These are phyloP conservation scores for Phataginus tetradactyla DNA, from an alignment of 2,797 vertebrate species.

Conservation along the genomic window DNA sequence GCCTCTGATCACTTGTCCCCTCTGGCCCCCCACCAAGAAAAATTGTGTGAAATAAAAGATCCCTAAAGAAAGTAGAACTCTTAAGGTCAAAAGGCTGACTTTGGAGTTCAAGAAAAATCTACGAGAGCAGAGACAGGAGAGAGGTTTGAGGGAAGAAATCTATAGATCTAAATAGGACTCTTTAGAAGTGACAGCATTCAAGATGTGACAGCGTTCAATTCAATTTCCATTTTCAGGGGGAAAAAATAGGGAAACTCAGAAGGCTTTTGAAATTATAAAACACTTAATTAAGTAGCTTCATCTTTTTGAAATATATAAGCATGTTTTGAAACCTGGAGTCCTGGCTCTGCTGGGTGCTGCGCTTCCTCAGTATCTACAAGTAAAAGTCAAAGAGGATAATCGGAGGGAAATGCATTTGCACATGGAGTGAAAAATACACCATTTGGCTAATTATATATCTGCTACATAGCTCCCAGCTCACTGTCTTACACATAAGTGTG, in stretches of 20 bases:
- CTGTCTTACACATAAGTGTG: constrained; percentile 22
- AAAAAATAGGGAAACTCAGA: not conserved
- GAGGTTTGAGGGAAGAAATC: not conserved
- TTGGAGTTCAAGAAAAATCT: not conserved
- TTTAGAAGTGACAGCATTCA: not conserved
- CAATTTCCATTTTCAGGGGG: not conserved
- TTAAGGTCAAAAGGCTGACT: not conserved
- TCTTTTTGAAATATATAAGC: not conserved
- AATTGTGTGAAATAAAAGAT: not conserved
- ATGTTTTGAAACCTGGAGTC: not conserved
- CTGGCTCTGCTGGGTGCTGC: not conserved
- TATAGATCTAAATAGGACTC: not conserved
- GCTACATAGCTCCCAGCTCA: not conserved
- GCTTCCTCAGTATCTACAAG: not conserved
- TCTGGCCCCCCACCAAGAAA: not conserved
- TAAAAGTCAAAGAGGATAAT: not conserved
- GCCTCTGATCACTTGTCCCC: not conserved
- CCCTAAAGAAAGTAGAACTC: constrained; percentile 16
- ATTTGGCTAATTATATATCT: not conserved
- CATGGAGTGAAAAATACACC: not conserved
- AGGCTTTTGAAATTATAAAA: constrained; percentile 5
- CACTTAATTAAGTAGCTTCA: not conserved
- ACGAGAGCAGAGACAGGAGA: not conserved
- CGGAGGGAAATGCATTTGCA: not conserved
- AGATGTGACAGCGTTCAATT: not conserved